Percentiles rank a stretch among this genome's conserved stretches.
phyloP scores from a whole-genome alignment of 2,797 vertebrate species.

The Gymnothorax javanicus region DNA sequence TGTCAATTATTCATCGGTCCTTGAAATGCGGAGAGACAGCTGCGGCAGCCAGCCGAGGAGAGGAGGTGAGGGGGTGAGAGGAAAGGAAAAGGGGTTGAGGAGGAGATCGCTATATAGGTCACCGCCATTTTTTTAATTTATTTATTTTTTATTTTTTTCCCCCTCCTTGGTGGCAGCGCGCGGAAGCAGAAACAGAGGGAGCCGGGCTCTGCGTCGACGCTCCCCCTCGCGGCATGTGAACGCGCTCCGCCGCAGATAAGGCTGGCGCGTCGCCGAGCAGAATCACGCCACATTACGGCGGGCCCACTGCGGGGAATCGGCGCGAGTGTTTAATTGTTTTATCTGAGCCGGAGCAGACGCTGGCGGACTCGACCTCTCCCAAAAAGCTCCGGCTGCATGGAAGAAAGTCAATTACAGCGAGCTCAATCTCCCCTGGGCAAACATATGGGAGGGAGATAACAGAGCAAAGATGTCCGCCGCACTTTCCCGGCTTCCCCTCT shows the following conservation, averaged over 20 bases:
- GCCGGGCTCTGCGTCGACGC: slow-evolving; percentile 33
- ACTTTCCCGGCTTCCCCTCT: slow-evolving; percentile 38
- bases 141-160: too few species aligned
- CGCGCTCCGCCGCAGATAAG: slow-evolving; percentile 14
- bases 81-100: slow-evolving; percentile 4
- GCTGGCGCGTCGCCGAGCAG: not conserved
- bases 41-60: slow-evolving; percentile 56
- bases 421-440: slow-evolving; percentile 82
- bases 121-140: not conserved
- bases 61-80: slow-evolving; percentile 10
- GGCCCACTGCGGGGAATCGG: slow-evolving; percentile 34
- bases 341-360: slow-evolving; percentile 70
- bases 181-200: not conserved
- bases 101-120: slow-evolving; percentile 13
- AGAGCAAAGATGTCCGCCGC: slow-evolving; percentile 73
- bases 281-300: not conserved
- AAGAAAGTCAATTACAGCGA: slow-evolving; percentile 85
- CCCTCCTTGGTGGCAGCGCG: not conserved
- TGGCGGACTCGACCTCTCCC: slow-evolving; percentile 74
- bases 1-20: slow-evolving; percentile 74
- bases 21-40: slow-evolving; percentile 74
- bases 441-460: slow-evolving; percentile 82
- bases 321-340: slow-evolving; percentile 70
- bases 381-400: slow-evolving; percentile 78
- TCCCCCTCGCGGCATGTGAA: not conserved